A percentile compares a stretch with the other conserved stretches of the same genome.
These are phyloP conservation scores for Barypeithes pellucidus DNA, from an alignment of 2,888 invertebrate species.

Conservation along the genomic window DNA sequence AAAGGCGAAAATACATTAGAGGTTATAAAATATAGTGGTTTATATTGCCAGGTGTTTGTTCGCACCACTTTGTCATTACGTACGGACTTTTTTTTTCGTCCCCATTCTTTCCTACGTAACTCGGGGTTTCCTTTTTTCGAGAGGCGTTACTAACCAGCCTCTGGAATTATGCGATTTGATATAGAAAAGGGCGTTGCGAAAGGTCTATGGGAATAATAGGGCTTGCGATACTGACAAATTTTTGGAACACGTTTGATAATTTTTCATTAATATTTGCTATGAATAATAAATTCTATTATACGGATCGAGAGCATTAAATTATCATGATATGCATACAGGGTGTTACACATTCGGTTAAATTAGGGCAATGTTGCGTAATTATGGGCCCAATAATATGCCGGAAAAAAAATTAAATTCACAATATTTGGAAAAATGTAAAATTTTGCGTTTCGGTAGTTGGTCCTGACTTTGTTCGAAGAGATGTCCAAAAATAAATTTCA, in stretches of 20 bases:
- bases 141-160: constrained; percentile 68
- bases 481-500: too few species aligned
- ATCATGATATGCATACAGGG: too few species aligned
- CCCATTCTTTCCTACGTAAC: constrained; percentile 55
- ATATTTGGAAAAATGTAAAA: too few species aligned
- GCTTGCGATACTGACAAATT: constrained; percentile 66
- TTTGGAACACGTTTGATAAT: constrained; percentile 64
- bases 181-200: constrained; percentile 66
- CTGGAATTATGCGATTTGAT: constrained; percentile 71
- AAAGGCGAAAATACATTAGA: constrained; percentile 53
- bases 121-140: constrained; percentile 61
- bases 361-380: too few species aligned
- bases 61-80: constrained; percentile 58
- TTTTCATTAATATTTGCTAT: constrained; percentile 63
- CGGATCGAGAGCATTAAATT: too few species aligned
- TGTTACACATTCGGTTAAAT: too few species aligned
- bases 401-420: too few species aligned
- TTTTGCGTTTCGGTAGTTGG: too few species aligned
- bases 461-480: too few species aligned
- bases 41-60: constrained; percentile 62
- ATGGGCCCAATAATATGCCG: too few species aligned
- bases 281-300: constrained; percentile 36
- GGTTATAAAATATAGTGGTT: constrained; percentile 56
- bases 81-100: constrained; percentile 57
- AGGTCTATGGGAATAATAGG: constrained; percentile 64